Conservation (phyloP, 2,888 invertebrate species). For the Liodrosophila aerea region DNA sequence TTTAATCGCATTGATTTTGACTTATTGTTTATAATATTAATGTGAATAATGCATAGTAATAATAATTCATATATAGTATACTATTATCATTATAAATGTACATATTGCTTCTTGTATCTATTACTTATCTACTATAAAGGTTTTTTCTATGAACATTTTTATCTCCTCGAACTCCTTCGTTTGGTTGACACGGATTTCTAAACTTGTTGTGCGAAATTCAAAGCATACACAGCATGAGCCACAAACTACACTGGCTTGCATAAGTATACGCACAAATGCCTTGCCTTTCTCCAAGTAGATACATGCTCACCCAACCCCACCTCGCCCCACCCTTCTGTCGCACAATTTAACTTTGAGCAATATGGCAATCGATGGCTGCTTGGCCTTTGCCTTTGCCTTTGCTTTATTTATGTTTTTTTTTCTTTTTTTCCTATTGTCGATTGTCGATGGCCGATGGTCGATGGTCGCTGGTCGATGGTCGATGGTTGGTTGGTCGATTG, state of each 20-base stretch:
- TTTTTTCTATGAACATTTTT: no score
- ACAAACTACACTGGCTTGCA: conserved; percentile 28
- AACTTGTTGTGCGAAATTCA: conserved; percentile 28
- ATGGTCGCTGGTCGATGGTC: conserved; percentile 12
- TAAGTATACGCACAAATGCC: conserved; percentile 49
- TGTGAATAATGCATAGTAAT: no score
- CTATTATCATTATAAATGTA: no score
- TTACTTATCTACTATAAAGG: no score
- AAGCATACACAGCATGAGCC: conserved; percentile 50
- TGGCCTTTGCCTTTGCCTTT: conserved; percentile 42
- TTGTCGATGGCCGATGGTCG: conserved; percentile 34
- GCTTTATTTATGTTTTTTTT: conserved; percentile 15
- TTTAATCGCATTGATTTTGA: no score
- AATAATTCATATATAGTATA: no score
- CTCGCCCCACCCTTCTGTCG: conserved; percentile 20
- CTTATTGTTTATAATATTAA: no score
- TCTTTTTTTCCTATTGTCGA: conserved; percentile 33
- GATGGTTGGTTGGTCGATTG: conserved; percentile 13
- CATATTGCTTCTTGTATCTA: no score
- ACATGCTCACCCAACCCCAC: not conserved
- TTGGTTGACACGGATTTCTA: no score
- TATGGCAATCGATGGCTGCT: conserved; percentile 56
- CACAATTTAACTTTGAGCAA: conserved; percentile 62
- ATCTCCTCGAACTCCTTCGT: no score
- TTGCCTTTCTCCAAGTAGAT: conserved; percentile 57